Percentiles rank a stretch among this genome's conserved stretches.
Conservation (phyloP, 2,113 vertebrate species). For the Phyllostomus discolor region DNA sequence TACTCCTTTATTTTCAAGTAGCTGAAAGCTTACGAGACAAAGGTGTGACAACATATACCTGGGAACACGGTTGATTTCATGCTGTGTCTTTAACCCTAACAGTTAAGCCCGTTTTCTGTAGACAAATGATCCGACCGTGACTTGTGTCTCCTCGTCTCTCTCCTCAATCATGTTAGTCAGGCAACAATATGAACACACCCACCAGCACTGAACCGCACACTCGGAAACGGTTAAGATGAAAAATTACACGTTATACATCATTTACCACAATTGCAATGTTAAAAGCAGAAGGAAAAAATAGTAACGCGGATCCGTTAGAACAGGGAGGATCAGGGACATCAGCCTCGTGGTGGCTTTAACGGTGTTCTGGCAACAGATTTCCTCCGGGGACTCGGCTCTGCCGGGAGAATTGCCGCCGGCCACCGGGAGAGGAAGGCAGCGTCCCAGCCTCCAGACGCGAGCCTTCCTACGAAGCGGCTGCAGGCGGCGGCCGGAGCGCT, state of each 20-base stretch:
- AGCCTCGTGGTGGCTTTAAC: background rate
- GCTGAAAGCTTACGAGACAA: background rate
- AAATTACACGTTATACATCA: background rate
- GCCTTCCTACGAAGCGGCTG: background rate
- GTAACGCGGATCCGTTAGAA: background rate
- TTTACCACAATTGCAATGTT: background rate
- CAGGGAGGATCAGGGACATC: background rate
- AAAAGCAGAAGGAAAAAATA: background rate
- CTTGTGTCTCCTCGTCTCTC: background rate
- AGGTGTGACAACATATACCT: background rate
- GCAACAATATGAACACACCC: background rate
- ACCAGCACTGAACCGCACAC: background rate
- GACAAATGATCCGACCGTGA: background rate
- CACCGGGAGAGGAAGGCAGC: background rate
- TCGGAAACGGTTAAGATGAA: background rate
- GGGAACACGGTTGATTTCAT: background rate
- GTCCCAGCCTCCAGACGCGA: background rate
- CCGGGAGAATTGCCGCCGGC: background rate
- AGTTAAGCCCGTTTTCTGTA: background rate
- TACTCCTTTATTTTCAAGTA: background rate
- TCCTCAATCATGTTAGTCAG: background rate
- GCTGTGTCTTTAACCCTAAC: background rate
- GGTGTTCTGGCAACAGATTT: background rate
- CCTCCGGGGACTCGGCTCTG: background rate
- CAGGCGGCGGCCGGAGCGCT: background rate